These are phyloP conservation scores for Diphyllodes magnificus DNA, from an alignment of 2,113 vertebrate species.

Conservation along the genomic window DNA sequence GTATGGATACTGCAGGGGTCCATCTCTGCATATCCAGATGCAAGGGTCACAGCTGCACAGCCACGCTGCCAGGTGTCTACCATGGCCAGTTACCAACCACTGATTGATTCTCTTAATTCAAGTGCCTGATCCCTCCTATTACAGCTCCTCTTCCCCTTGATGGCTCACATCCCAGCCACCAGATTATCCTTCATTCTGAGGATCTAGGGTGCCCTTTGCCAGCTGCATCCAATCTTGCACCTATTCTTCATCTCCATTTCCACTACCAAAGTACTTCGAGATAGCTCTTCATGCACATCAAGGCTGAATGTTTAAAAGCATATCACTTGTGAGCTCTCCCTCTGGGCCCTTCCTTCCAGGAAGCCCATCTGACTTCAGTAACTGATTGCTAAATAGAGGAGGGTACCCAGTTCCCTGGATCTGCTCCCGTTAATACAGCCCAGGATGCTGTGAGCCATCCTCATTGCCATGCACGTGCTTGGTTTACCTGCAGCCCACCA, in stretches of 20 bases:
- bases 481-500: neutral
- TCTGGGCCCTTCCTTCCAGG: neutral
- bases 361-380: neutral
- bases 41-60: neutral
- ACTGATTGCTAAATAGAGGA: neutral
- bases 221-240: neutral
- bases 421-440: neutral
- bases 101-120: neutral
- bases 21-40: neutral
- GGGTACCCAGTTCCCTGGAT: neutral
- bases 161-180: neutral
- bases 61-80: neutral
- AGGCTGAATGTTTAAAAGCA: neutral
- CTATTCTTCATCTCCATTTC: neutral
- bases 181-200: neutral
- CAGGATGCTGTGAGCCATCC: neutral
- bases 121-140: neutral
- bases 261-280: neutral
- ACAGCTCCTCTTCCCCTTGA: neutral
- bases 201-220: neutral
- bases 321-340: neutral
- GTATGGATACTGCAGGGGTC: neutral
- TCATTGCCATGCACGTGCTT: neutral
- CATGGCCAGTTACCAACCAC: neutral
- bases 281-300: neutral